Evolutionary conservation across 2,113 vertebrate genomes (phyloP).

Genomic region (Gallinago paraguaiae): DNA sequence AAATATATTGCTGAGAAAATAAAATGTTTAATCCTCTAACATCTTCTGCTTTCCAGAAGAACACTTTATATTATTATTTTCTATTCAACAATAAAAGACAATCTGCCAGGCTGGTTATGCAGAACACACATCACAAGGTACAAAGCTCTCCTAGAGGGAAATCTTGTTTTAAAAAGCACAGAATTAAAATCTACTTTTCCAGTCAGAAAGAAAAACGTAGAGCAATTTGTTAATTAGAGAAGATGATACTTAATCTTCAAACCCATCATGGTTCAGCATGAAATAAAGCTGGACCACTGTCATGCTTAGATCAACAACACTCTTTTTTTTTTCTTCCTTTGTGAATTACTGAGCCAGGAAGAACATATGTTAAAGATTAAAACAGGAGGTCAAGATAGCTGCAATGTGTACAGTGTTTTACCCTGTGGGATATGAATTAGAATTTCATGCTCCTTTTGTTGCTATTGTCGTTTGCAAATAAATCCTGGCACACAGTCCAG

Average conservation of each 20-base stretch:
- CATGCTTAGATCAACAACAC: neutral
- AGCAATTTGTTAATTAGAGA: neutral
- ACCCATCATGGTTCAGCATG: neutral
- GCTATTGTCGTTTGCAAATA: slow-evolving; percentile 27
- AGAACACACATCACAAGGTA: neutral
- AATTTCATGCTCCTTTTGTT: slow-evolving; percentile 49
- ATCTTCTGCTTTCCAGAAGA: neutral
- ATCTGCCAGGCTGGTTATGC: neutral
- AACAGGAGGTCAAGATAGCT: slow-evolving; percentile 41
- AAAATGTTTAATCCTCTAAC: neutral
- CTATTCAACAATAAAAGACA: neutral
- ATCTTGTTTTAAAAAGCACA: neutral
- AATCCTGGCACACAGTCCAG: neutral
- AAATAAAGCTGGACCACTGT: neutral
- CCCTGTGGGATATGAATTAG: slow-evolving; percentile 28
- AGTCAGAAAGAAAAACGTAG: neutral
- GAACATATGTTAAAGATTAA: slow-evolving; percentile 65
- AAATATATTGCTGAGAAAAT: neutral
- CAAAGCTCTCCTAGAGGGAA: neutral
- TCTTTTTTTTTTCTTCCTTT: neutral
- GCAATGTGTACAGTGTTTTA: slow-evolving; percentile 34
- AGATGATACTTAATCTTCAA: neutral
- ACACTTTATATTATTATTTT: neutral
- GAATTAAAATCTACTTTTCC: neutral
- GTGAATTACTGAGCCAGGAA: slow-evolving; percentile 30